Conservation (phyloP, 2,888 invertebrate species). For the Punctoribates punctum region DNA sequence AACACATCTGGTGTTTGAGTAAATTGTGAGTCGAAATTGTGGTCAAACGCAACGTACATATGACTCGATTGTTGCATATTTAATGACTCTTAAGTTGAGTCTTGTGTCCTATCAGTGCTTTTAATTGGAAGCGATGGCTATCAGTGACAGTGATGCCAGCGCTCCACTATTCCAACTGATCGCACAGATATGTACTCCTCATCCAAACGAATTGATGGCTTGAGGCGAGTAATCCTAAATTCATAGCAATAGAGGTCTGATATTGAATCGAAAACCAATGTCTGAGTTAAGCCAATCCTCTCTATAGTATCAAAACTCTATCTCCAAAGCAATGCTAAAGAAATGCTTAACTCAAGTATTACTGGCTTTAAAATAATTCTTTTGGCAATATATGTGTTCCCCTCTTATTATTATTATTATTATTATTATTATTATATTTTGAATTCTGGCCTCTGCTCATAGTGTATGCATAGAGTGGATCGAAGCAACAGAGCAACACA, state of each 20-base stretch:
- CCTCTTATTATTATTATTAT: conserved; percentile 9
- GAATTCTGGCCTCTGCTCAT: background rate
- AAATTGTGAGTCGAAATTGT: background rate
- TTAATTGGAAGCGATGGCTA: background rate
- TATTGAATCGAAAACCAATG: background rate
- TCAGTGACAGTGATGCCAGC: conserved; percentile 23
- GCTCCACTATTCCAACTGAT: background rate
- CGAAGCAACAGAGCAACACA: conserved; percentile 2
- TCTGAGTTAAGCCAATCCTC: background rate
- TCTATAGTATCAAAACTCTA: no score
- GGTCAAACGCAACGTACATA: background rate
- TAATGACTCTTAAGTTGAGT: background rate
- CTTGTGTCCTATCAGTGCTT: conserved; percentile 21
- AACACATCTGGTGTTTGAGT: background rate
- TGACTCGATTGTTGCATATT: background rate
- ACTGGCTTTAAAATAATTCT: conserved; percentile 8
- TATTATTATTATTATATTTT: conserved; percentile 32
- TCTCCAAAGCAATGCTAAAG: no score
- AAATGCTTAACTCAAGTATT: no score
- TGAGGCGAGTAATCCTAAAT: background rate
- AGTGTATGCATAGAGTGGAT: background rate
- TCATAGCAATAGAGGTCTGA: background rate
- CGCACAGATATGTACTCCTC: conserved; percentile 4
- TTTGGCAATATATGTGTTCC: background rate
- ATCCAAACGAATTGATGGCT: conserved; percentile 13